Conservation (phyloP, 1,140 invertebrate genomes). For the Octopus bimaculoides region DNA sequence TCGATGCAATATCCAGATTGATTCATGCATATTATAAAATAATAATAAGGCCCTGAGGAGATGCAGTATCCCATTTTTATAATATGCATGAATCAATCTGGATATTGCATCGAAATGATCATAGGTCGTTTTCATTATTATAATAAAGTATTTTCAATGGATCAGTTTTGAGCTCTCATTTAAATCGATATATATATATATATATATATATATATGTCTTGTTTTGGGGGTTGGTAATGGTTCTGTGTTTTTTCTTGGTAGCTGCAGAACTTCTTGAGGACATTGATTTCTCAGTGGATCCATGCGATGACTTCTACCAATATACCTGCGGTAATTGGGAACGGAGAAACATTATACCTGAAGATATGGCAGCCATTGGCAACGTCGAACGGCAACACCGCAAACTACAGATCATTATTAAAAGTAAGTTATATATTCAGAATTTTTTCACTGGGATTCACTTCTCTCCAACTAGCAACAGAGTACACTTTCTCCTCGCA, state of each 20-base stretch:
- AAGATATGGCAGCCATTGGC: constrained; percentile 81
- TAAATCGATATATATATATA: no score
- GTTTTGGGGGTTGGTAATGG: neutral
- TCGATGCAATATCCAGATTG: no score
- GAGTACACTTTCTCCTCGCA: no score
- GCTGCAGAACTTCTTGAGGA: constrained; percentile 79
- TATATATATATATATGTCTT: no score
- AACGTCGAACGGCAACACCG: constrained; percentile 87
- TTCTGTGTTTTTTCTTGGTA: constrained; percentile 51
- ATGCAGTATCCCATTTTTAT: no score
- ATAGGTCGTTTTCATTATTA: no score
- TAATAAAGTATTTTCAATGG: no score
- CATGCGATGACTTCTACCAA: constrained; percentile 86
- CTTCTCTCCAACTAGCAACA: neutral
- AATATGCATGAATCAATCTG: no score
- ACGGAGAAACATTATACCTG: constrained; percentile 82
- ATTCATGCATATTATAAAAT: no score
- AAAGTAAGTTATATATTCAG: constrained; percentile 57
- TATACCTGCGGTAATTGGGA: constrained; percentile 90
- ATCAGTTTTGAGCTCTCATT: no score
- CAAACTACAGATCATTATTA: constrained; percentile 77
- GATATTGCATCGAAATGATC: no score
- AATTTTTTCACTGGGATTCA: neutral
- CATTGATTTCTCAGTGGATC: constrained; percentile 78
- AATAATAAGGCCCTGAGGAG: no score